A percentile compares a stretch with the other conserved stretches of the same genome.
Evolutionary conservation across 2,113 vertebrate species (phyloP).

Genomic region (Benitochromis conjunctus): DNA sequence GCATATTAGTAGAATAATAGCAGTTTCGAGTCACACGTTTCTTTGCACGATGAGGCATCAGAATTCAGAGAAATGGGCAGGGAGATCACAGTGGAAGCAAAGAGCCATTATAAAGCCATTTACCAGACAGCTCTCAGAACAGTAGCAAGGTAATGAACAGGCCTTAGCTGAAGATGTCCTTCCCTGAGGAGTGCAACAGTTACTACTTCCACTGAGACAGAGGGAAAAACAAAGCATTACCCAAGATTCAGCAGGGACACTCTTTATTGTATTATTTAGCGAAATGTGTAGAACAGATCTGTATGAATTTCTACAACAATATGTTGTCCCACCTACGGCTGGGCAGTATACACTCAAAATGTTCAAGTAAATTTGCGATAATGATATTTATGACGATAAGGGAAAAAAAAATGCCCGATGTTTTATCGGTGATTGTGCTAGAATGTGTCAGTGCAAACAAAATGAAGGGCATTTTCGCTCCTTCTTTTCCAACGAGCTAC

Average conservation of each 20-base stretch:
- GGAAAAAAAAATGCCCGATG: background rate
- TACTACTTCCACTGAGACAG: constrained; percentile 34
- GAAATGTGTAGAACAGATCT: background rate
- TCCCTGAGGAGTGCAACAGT: constrained; percentile 46
- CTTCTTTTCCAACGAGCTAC: background rate
- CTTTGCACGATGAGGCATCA: constrained; percentile 21
- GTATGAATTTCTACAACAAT: background rate
- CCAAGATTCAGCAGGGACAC: constrained; percentile 14
- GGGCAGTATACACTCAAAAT: background rate
- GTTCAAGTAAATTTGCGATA: background rate
- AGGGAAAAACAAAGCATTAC: constrained; percentile 52
- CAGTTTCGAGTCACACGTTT: constrained; percentile 20
- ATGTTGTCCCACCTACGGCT: background rate
- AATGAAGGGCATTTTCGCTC: background rate
- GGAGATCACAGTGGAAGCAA: constrained; percentile 46
- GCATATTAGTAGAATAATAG: constrained; percentile 1
- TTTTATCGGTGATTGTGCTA: background rate
- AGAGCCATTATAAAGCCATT: constrained; percentile 70
- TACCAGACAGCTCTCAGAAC: constrained; percentile 49
- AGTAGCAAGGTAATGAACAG: constrained; percentile 55
- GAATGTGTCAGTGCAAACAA: background rate
- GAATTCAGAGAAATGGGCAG: constrained; percentile 50
- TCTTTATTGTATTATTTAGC: constrained; percentile 2
- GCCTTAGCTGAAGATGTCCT: constrained; percentile 44
- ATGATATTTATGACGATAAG: background rate